phyloP scores from a whole-genome alignment of 37 sponge, comb jelly and placozoan species.

The Lycopodina hypogea region DNA sequence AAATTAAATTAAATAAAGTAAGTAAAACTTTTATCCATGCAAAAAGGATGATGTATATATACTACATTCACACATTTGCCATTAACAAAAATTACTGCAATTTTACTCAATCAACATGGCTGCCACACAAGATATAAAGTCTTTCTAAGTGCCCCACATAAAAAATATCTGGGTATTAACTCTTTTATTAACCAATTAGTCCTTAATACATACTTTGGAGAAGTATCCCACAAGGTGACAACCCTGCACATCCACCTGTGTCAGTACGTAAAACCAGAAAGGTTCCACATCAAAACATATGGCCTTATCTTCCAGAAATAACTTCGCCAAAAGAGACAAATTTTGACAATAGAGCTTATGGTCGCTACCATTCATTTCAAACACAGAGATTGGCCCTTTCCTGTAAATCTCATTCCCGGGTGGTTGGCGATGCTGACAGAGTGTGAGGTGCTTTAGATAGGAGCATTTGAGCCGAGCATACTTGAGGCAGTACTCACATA shows the following conservation, averaged over 20 bases:
- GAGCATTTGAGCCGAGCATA: constrained; percentile 75
- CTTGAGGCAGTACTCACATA: constrained; percentile 95
- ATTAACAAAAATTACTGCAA: too few relatives aligned
- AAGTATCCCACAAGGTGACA: constrained; percentile 96
- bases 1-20: too few relatives aligned
- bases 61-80: too few relatives aligned
- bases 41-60: too few relatives aligned
- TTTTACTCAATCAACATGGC: too few relatives aligned
- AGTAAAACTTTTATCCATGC: too few relatives aligned
- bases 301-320: constrained; percentile 97
- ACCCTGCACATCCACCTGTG: constrained; percentile 90
- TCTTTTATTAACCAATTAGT: too few relatives aligned
- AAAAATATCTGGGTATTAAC: too few relatives aligned
- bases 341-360: constrained; percentile 97
- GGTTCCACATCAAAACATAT: constrained; percentile 98
- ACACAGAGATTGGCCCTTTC: constrained; percentile 79
- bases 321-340: constrained; percentile 90
- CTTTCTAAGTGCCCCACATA: too few relatives aligned
- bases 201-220: constrained; percentile 61
- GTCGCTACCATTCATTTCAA: constrained; percentile 73
- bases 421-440: constrained; percentile 58
- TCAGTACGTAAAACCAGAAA: constrained; percentile 89
- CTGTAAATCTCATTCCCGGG: constrained; percentile 86
- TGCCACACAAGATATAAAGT: too few relatives aligned
- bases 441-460: constrained; percentile 60